Evolutionary conservation across 2,113 vertebrate species (phyloP), one percentile per base, ranked within the genome.

Genomic region (Sinocyclocheilus rhinocerous): DNA sequence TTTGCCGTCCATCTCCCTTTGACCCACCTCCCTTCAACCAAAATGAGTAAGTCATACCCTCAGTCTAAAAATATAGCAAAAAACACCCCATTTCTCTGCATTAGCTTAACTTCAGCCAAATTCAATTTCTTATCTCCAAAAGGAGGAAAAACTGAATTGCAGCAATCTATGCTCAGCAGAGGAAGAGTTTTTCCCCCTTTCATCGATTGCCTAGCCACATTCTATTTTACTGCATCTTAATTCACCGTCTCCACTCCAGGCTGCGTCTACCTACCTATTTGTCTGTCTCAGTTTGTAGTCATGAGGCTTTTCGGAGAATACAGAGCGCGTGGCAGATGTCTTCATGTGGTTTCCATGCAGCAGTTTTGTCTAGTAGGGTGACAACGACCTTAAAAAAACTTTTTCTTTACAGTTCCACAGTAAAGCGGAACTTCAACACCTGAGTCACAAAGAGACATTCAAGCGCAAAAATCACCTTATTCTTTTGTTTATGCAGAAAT

Each of bases 291-390:
- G 22, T 75, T 75, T 6, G 72, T 12, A 12, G 42, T 88, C 61
- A 45, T n/a, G 24, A 84, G 67, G 75, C 67, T 86, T 86, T 80
- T 72, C 12, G 12, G 13, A 86, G 55, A 79, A 72, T 7, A 76
- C 33, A 0, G 10, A 69, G 26, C 42, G 39, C 11, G 2, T 59
- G 65, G 84, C n/a, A 39, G 24, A 48, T 16, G 57, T 76, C 78
- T 85, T 81, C 12, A 36, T 79, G 84, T 86, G 88, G 88, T 84
- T 83, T 87, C 6, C 36, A 50, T 24, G 59, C 81, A 84, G 75
- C 57, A 70, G 80, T 26, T 42, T 42, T 24, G 45, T 84, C 61
- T 73, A 80, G 12, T 57, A 61, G 76, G 84, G 79, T 84, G 67
- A 79, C 52, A 24, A 70, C 76, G 16, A 3, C 59, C 55, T 26